Conservation (phyloP, 2,797 vertebrate species). For the Propithecus deckenii region DNA sequence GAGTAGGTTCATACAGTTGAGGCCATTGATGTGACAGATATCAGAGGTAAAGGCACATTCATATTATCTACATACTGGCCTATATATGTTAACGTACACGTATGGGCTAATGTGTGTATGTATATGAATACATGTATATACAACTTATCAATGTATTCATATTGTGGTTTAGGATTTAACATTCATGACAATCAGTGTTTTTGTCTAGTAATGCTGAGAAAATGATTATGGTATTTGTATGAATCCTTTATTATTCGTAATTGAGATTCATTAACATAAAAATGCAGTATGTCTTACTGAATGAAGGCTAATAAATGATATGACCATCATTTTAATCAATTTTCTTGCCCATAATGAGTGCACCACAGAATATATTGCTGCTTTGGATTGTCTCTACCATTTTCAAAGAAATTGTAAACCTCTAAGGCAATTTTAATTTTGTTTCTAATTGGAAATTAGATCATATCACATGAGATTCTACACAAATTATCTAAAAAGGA, state of each 20-base stretch:
- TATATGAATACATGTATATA: neutral
- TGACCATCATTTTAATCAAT: conserved; percentile 1
- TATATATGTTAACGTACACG: neutral
- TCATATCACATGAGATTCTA: neutral
- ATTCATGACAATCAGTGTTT: neutral
- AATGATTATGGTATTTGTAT: neutral
- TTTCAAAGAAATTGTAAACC: conserved; percentile 25
- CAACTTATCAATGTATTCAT: neutral
- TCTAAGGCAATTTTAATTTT: conserved; percentile 52
- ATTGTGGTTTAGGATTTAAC: neutral
- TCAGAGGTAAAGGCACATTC: neutral
- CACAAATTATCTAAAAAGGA: neutral
- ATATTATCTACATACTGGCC: neutral
- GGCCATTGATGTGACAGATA: neutral
- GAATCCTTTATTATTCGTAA: neutral
- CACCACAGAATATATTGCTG: neutral
- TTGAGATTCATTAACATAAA: conserved; percentile 37
- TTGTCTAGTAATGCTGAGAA: neutral
- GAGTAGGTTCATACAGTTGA: neutral
- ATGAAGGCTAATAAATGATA: conserved; percentile 8
- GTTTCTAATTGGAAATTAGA: conserved; percentile 45
- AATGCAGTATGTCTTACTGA: neutral
- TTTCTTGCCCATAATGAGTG: neutral
- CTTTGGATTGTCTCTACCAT: neutral
- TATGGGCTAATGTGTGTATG: neutral